Conservation (phyloP, 64 coral and sea anemone species). For the Dendrophyllia cribrosa region DNA sequence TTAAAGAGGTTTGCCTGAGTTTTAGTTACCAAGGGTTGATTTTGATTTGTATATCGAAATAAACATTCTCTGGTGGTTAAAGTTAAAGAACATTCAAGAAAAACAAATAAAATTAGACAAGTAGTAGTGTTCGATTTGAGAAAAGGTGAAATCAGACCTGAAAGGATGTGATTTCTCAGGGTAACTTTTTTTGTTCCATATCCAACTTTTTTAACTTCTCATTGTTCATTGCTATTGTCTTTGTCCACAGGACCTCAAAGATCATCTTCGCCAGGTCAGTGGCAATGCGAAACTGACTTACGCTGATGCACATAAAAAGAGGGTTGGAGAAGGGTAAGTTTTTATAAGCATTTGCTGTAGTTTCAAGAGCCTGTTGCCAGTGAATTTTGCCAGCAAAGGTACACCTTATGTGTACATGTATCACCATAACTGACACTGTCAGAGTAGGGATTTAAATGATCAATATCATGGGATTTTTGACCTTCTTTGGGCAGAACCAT, state of each 20-base stretch:
- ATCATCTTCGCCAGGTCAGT: slow-evolving; percentile 82
- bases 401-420: too few relatives aligned
- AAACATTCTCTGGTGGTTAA: not conserved
- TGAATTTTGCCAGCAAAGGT: too few relatives aligned
- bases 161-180: too few relatives aligned
- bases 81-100: not conserved
- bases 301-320: slow-evolving; percentile 93
- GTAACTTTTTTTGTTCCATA: too few relatives aligned
- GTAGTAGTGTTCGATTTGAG: not conserved
- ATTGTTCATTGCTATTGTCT: not conserved
- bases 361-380: too few relatives aligned
- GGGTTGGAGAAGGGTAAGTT: slow-evolving; percentile 92
- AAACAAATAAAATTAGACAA: not conserved
- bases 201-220: too few relatives aligned
- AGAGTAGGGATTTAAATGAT: too few relatives aligned
- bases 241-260: slow-evolving; percentile 80
- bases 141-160: too few relatives aligned
- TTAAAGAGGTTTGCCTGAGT: too few relatives aligned
- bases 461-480: too few relatives aligned
- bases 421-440: too few relatives aligned
- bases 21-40: not conserved
- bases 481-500: too few relatives aligned
- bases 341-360: not conserved
- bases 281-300: slow-evolving; percentile 79
- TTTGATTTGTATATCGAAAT: not conserved